Base-by-base conservation (phyloP, 2,797 vertebrate genomes). In the Sebastiscus tertius region DNA sequence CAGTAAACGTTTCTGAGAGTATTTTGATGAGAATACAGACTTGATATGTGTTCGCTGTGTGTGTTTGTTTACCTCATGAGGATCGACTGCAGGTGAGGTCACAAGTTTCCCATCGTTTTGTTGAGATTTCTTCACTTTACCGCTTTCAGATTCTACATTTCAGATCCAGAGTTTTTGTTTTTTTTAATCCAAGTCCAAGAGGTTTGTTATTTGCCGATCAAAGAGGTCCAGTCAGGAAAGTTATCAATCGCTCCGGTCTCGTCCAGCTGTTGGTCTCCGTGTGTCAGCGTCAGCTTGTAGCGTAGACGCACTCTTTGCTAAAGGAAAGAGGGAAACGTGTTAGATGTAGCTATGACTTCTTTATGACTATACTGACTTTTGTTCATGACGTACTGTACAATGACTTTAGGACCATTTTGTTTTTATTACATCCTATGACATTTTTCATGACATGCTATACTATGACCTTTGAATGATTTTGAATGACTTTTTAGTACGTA, bases 301-400 rank as follows among this genome's bases (percentile, higher is more conserved):
- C 95, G 93, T 60, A 98, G 89, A 3, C 94, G 95, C 70, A 97
- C 52, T 16, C 94, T 94, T 73, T 87, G 85, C 97, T 98, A 9
- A 63, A 14, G 58, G 14, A 18, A 22, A 63, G 26, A 67, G 2
- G 1, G 11, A 39, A 26, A 33, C 1, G 34, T 5, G 29, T 61
- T 11, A 33, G 8, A 31, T 11, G 58, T 2, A 27, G 13, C 14
- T 59, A 59, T 5, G 26, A 29, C 54, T 24, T 12, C 13, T 27
- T 59, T 59, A 29, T 59, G 26, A 59, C 26, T 58, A 26, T 18
- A 59, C 14, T 36, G 31, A 34, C 60, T 4, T 62, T 22, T n/a
- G 20, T 13, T 42, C 18, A n/a, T n/a, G 20, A 52, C 20, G 22
- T 36, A n/a, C 7, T 6, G 6, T 26, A 0, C 55, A 3, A 16